Evolutionary conservation across 2,888 invertebrate genomes (phyloP).

Genomic region (Cataglyphis livida): DNA sequence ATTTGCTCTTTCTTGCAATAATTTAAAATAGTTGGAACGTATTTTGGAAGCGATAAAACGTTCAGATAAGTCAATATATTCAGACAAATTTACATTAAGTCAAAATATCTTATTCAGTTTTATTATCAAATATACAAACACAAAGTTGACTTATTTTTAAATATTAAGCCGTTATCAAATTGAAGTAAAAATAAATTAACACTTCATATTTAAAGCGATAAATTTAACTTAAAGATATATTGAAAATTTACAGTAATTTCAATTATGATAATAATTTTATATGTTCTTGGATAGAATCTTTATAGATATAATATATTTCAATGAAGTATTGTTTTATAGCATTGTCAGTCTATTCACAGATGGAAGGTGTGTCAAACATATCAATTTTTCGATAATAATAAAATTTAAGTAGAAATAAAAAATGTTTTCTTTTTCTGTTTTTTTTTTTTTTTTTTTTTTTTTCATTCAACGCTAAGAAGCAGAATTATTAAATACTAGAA

Average conservation of each 20-base stretch:
- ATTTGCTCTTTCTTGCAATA: not conserved
- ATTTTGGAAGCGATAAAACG: conserved; percentile 10
- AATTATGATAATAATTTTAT: not conserved
- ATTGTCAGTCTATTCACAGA: not conserved
- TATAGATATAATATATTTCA: not conserved
- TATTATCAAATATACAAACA: conserved; percentile 30
- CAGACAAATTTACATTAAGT: not conserved
- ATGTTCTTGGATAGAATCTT: not conserved
- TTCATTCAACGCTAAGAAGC: not conserved
- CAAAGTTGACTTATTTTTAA: conserved; percentile 23
- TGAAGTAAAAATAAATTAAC: not conserved
- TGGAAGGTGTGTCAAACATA: not conserved
- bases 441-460: not conserved
- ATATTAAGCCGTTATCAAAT: conserved; percentile 22
- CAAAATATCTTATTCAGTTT: conserved; percentile 1
- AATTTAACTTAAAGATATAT: not conserved
- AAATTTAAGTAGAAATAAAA: not conserved
- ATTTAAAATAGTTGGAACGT: not conserved
- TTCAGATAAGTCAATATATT: not conserved
- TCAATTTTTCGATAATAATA: not conserved
- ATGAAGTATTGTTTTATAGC: not conserved
- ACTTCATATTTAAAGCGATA: not conserved
- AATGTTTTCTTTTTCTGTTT: not conserved
- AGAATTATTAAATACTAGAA: not conserved
- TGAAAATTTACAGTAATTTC: conserved; percentile 8